Percentiles rank a stretch among this genome's conserved stretches.
Evolutionary conservation across 2,888 invertebrate species (phyloP).

Genomic region (Oconnorella tubifera): DNA sequence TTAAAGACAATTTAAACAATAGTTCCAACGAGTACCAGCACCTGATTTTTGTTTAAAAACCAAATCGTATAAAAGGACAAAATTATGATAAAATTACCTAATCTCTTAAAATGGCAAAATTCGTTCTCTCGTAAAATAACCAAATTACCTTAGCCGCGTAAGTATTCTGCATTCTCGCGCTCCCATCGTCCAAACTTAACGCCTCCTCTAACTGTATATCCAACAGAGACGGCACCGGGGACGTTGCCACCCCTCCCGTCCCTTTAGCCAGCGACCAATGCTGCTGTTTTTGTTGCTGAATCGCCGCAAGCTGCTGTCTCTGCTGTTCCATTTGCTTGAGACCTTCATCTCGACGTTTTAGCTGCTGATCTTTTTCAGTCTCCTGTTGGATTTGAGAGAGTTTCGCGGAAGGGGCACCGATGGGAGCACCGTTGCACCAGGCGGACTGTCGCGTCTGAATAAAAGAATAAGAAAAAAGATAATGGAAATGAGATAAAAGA

Average conservation of each 20-base stretch:
- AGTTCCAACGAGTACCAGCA: too few relatives aligned
- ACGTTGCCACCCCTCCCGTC: background rate
- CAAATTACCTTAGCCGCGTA: conserved; percentile 5
- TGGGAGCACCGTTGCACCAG: background rate
- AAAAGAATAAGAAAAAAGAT: too few relatives aligned
- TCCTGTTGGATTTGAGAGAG: background rate
- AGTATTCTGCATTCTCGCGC: background rate
- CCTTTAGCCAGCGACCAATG: background rate
- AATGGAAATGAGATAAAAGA: too few relatives aligned
- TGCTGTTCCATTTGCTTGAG: conserved; percentile 11
- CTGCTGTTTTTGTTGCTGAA: conserved; percentile 4
- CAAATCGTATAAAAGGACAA: too few relatives aligned
- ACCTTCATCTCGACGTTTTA: background rate
- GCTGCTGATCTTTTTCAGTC: background rate
- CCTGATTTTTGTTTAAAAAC: too few relatives aligned
- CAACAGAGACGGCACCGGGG: conserved; percentile 24
- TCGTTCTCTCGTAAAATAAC: too few relatives aligned
- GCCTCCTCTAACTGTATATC: conserved; percentile 35
- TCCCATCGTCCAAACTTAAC: background rate
- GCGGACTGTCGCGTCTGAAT: background rate
- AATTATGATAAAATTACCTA: too few relatives aligned
- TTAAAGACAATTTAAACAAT: too few relatives aligned
- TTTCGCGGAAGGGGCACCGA: background rate
- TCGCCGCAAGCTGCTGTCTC: conserved; percentile 3
- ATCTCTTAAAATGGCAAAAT: too few relatives aligned